These are phyloP conservation scores for Corynorhinus townsendii DNA, from an alignment of 2,113 vertebrate species.

Conservation along the genomic window DNA sequence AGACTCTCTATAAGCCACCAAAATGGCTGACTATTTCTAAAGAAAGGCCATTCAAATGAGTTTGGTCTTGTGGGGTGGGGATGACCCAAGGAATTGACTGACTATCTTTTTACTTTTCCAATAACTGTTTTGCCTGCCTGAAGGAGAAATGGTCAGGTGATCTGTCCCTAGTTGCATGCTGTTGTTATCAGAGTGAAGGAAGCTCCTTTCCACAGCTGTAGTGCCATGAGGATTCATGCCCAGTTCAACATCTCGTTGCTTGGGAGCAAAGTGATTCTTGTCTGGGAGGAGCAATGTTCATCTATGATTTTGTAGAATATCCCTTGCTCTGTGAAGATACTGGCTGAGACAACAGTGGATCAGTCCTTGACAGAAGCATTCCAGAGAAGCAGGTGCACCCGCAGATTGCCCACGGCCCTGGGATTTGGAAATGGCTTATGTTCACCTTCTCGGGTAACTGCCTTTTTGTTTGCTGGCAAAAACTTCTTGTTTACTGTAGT, in stretches of 20 bases:
- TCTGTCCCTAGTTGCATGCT: not conserved
- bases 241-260: not conserved
- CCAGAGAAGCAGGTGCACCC: not conserved
- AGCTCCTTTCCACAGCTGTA: not conserved
- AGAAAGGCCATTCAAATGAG: not conserved
- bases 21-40: not conserved
- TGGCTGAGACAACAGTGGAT: not conserved
- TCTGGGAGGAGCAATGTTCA: not conserved
- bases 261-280: not conserved
- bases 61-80: not conserved
- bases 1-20: not conserved
- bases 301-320: not conserved
- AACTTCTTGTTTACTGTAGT: not conserved
- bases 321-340: not conserved
- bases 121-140: not conserved
- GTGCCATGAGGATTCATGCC: too few species aligned
- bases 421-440: not conserved
- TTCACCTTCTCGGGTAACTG: not conserved
- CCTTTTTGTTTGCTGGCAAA: not conserved
- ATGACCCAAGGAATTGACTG: not conserved
- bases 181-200: not conserved
- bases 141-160: not conserved
- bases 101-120: not conserved
- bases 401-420: not conserved
- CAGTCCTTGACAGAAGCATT: not conserved